Conservation (phyloP, 2,888 invertebrate species). For the Nebria salina region DNA sequence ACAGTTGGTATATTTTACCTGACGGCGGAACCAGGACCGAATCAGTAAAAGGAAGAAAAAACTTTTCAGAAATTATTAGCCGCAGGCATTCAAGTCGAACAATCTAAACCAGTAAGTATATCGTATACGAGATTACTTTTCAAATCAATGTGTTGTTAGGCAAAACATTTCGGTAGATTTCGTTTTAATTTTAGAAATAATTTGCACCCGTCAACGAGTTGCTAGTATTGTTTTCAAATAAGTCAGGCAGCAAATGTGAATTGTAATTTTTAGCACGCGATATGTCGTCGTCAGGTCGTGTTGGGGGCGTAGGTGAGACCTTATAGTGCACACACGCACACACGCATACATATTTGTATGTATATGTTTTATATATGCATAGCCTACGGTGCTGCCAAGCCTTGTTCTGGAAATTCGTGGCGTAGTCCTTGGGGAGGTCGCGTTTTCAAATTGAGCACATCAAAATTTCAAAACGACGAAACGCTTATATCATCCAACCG, state of each 20-base stretch:
- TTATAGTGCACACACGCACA: too few species aligned
- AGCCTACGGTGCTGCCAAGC: background rate
- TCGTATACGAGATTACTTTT: too few species aligned
- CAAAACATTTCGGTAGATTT: background rate
- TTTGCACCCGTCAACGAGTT: background rate
- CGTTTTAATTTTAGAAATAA: slow-evolving; percentile 7
- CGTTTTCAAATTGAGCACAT: background rate
- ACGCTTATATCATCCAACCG: background rate
- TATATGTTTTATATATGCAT: background rate
- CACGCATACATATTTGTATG: background rate
- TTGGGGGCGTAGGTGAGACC: background rate
- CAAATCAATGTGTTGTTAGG: too few species aligned
- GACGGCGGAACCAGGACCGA: background rate
- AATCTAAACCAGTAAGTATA: too few species aligned
- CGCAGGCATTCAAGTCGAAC: too few species aligned
- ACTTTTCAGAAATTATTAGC: slow-evolving; percentile 6
- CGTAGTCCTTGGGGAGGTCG: background rate
- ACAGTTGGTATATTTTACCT: slow-evolving; percentile 16
- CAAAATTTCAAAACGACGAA: background rate
- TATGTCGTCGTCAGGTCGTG: slow-evolving; percentile 2
- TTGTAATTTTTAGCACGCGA: slow-evolving; percentile 8
- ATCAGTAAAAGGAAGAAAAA: background rate
- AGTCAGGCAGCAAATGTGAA: slow-evolving; percentile 3
- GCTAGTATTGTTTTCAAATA: slow-evolving; percentile 4
- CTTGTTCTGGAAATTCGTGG: background rate